phyloP scores from a whole-genome alignment of 2,797 vertebrate species.

The Sternotherus odoratus region DNA sequence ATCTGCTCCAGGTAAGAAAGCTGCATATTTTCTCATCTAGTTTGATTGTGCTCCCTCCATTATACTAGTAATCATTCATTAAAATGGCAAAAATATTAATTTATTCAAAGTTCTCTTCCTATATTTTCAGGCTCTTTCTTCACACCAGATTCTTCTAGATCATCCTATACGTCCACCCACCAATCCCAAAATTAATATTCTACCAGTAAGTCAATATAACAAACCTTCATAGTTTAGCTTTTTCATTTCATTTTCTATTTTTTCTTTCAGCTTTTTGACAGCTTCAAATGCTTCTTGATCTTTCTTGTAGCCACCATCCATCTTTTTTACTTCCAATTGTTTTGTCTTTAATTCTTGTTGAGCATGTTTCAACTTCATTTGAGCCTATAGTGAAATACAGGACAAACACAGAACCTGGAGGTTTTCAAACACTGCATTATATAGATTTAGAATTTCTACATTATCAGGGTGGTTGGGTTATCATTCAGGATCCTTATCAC shows the following conservation, averaged over 20 bases:
- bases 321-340: conserved; percentile 91
- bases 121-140: background rate
- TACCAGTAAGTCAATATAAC: background rate
- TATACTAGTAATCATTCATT: background rate
- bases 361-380: conserved; percentile 93
- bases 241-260: conserved; percentile 86
- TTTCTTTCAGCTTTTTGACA: conserved; percentile 82
- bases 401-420: background rate
- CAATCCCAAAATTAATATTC: background rate
- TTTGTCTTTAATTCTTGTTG: conserved; percentile 92
- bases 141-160: background rate
- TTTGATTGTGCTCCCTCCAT: background rate
- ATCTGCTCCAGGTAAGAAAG: background rate
- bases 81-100: background rate
- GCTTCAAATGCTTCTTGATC: conserved; percentile 86
- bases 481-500: background rate
- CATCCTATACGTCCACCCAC: background rate
- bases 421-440: background rate
- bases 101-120: background rate
- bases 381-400: conserved; percentile 81
- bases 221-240: conserved; percentile 93
- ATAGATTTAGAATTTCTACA: background rate
- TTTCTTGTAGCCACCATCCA: conserved; percentile 92
- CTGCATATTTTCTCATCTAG: background rate
- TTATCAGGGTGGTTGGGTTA: background rate